phyloP scores from a whole-genome alignment of 2,797 vertebrate species.

The Selene dorsalis region DNA sequence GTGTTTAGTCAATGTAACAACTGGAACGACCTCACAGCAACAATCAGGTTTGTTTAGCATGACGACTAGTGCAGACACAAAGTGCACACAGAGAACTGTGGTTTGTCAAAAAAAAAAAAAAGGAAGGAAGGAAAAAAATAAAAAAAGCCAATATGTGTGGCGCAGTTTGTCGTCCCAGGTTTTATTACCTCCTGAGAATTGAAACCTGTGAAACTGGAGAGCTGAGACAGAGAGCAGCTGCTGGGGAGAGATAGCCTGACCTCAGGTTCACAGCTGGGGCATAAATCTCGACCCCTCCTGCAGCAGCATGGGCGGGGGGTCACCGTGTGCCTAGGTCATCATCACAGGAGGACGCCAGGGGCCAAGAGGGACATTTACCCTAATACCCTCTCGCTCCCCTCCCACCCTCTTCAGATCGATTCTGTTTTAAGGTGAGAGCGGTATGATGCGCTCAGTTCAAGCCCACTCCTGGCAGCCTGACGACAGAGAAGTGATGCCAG shows the following conservation, averaged over 20 bases:
- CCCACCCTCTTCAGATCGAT: constrained; percentile 62
- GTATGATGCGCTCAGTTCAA: constrained; percentile 58
- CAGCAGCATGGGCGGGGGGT: constrained; percentile 52
- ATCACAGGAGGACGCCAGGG: constrained; percentile 66
- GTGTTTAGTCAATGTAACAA: not conserved
- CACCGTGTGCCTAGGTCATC: constrained; percentile 67
- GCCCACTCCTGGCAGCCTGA: constrained; percentile 31
- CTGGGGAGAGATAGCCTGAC: constrained; percentile 59
- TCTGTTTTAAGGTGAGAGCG: constrained; percentile 61
- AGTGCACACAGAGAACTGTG: not conserved
- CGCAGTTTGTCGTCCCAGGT: constrained; percentile 37
- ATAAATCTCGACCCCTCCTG: constrained; percentile 62
- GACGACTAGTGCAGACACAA: not conserved
- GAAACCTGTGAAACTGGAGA: constrained; percentile 60
- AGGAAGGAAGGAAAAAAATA: not conserved
- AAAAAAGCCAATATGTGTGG: constrained; percentile 26
- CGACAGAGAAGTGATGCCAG: constrained; percentile 16
- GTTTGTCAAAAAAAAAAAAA: constrained; percentile 18
- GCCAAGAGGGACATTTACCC: constrained; percentile 73
- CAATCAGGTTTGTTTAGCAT: not conserved
- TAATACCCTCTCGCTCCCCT: constrained; percentile 48
- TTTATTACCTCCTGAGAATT: constrained; percentile 53
- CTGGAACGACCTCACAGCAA: not conserved
- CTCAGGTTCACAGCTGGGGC: constrained; percentile 50
- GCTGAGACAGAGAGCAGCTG: constrained; percentile 73